Base-by-base conservation (phyloP, 2,797 vertebrate genomes). In the Anableps anableps region DNA sequence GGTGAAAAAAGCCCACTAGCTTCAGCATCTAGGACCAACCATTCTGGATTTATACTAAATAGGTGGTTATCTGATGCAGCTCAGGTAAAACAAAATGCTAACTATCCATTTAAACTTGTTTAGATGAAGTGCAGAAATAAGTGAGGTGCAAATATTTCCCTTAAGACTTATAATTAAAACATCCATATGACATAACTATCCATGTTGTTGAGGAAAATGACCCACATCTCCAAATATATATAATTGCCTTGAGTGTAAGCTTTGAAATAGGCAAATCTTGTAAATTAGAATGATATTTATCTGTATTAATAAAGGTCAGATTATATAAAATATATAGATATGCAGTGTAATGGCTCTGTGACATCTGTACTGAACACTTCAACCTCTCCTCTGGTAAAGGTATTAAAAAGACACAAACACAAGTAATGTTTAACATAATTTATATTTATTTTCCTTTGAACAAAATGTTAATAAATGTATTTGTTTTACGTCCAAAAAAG, bases 381-480 rank as follows among this genome's bases (percentile, higher is more conserved):
- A 10, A 34, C 36, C 21, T 23, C 38, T 70, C 10, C 2, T 58
- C 6, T 26, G 53, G 53, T n/a, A 58, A 11, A 29, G 14, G n/a
- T 17, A 71, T 45, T 71, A 83, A 80, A 85, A 90, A 86, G 88
- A 77, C 74, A 83, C 88, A 91, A 85, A 93, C 91, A 91, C 77
- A 72, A 93, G 83, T 93, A 88, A 89, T 95, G 95, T 94, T 95
- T 96, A 96, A 94, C 92, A 95, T 96, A 91, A 94, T 96, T 96
- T 96, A 95, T 96, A 95, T 96, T 95, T 96, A 95, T 96, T 97
- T 95, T 96, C 94, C 93, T 93, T 94, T 95, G 94, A 96, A 93
- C 95, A 96, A 95, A 95, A 94, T 94, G 95, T 96, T 96, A 95
- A 94, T 94, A 95, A 95, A 95, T 96, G 96, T 96, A 91, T 96